Percentiles rank a stretch among this genome's conserved stretches.
Evolutionary conservation across 2,113 vertebrate species (phyloP).

Genomic region (Nothocercus nigrocapillus): DNA sequence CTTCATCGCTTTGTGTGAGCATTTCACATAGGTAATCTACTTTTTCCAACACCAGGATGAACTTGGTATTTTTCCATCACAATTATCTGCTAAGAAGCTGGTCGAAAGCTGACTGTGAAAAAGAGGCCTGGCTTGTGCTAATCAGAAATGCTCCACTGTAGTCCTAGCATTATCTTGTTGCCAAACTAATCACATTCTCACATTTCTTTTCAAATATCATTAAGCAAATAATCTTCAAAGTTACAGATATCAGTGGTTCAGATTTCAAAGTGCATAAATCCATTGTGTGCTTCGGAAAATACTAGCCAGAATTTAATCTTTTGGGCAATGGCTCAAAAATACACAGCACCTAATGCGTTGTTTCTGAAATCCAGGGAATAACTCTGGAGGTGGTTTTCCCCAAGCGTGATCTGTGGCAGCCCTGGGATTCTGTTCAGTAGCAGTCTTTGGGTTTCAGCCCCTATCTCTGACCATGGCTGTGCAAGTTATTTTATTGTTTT

Average conservation of each 20-base stretch:
- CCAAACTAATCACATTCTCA: neutral
- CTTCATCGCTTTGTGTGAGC: neutral
- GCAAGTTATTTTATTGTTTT: neutral
- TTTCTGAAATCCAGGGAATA: neutral
- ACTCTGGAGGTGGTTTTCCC: neutral
- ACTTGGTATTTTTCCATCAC: neutral
- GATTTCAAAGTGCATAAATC: neutral
- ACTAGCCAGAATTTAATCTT: neutral
- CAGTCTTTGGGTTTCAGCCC: neutral
- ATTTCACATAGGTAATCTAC: neutral
- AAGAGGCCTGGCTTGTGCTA: neutral
- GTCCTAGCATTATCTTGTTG: slow-evolving; percentile 10
- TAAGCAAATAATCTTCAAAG: slow-evolving; percentile 3
- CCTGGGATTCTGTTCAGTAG: neutral
- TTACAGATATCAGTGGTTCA: neutral
- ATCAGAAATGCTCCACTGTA: neutral
- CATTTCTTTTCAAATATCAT: neutral
- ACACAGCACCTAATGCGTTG: neutral
- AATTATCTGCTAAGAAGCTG: neutral
- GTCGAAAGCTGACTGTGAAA: neutral
- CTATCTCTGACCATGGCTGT: neutral
- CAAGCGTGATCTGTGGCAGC: neutral
- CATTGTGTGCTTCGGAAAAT: neutral
- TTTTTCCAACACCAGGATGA: neutral
- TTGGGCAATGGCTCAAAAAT: neutral